Percentiles rank a stretch among this genome's conserved stretches.
Conservation (phyloP, 2,113 vertebrate species). For the Stegastes partitus region DNA sequence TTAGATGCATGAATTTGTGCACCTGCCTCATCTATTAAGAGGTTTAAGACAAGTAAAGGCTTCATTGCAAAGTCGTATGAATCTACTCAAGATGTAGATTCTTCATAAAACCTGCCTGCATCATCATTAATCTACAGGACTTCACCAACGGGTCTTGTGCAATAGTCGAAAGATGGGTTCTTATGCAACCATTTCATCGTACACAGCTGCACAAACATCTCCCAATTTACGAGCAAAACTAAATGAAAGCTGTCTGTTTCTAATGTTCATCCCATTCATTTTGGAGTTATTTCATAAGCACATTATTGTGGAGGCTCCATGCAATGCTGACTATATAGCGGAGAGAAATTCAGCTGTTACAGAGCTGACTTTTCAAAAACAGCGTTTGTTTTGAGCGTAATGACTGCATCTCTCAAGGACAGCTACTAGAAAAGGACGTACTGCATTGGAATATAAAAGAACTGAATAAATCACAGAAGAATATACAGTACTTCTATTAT, state of each 20-base stretch:
- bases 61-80: slow-evolving; percentile 11
- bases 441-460: neutral
- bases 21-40: neutral
- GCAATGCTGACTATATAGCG: neutral
- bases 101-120: neutral
- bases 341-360: slow-evolving; percentile 16
- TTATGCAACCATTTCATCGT: slow-evolving; percentile 6
- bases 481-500: neutral
- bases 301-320: neutral
- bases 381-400: neutral
- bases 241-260: neutral
- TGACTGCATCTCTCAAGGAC: slow-evolving; percentile 30
- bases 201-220: neutral
- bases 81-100: slow-evolving; percentile 1
- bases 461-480: slow-evolving; percentile 3
- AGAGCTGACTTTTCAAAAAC: slow-evolving; percentile 6
- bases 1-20: neutral
- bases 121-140: slow-evolving; percentile 8
- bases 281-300: neutral
- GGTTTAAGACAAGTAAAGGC: neutral
- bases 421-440: neutral
- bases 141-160: neutral
- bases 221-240: neutral
- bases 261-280: neutral
- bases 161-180: neutral